Percentiles rank a stretch among this genome's conserved stretches.
Evolutionary conservation across 2,113 vertebrate species (phyloP).

Genomic region (Pantherophis guttatus): DNA sequence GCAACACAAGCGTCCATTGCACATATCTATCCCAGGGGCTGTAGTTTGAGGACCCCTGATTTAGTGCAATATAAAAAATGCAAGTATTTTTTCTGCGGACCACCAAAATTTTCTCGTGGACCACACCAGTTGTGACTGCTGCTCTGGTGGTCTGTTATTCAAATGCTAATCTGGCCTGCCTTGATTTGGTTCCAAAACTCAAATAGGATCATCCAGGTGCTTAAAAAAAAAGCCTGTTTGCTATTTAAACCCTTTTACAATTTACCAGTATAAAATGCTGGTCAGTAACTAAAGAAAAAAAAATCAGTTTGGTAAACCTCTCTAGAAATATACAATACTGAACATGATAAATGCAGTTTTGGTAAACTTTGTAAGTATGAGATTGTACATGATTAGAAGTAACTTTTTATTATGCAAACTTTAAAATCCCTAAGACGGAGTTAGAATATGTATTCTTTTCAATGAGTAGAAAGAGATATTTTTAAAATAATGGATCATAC

Average conservation of each 20-base stretch:
- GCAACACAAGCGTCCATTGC: no score
- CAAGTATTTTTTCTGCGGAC: no score
- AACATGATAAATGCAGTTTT: not conserved
- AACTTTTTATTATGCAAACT: not conserved
- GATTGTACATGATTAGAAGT: not conserved
- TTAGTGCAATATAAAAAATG: no score
- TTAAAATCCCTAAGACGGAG: not conserved
- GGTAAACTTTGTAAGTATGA: not conserved
- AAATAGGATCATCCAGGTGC: not conserved
- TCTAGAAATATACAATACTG: not conserved
- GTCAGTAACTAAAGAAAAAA: not conserved
- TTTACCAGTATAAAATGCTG: not conserved
- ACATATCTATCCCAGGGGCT: no score
- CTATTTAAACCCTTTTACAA: not conserved
- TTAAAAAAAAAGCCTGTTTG: not conserved
- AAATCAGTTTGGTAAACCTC: not conserved
- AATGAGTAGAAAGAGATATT: not conserved
- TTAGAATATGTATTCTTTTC: not conserved
- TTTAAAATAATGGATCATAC: not conserved
- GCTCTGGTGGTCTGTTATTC: not conserved
- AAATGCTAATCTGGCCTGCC: not conserved
- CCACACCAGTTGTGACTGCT: no score
- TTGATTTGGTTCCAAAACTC: not conserved
- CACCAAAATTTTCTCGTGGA: no score
- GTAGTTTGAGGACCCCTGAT: no score